These are phyloP conservation scores for Bombylius major DNA, from an alignment of 2,888 invertebrate species.

Conservation along the genomic window DNA sequence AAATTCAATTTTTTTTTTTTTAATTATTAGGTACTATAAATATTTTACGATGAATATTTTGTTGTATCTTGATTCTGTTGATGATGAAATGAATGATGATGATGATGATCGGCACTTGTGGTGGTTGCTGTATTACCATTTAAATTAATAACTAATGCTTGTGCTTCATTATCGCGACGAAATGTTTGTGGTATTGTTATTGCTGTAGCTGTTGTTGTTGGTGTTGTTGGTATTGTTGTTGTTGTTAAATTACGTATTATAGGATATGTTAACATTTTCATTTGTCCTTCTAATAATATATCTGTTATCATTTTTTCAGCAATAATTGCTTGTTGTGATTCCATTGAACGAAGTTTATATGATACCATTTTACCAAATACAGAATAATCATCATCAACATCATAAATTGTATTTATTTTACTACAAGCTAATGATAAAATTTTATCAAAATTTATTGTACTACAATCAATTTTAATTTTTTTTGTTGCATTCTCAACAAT, in stretches of 20 bases:
- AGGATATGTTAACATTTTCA: slow-evolving; percentile 27
- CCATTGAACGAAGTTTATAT: slow-evolving; percentile 32
- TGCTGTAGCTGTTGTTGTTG: not conserved
- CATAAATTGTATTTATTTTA: slow-evolving; percentile 21
- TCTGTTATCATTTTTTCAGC: slow-evolving; percentile 34
- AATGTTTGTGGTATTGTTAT: slow-evolving; percentile 2
- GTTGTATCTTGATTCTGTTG: no score
- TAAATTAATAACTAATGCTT: no score
- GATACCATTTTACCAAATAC: slow-evolving; percentile 33
- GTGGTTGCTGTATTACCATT: no score
- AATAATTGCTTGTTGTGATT: slow-evolving; percentile 28
- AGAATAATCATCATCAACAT: slow-evolving; percentile 27
- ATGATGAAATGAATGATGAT: no score
- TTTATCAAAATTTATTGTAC: slow-evolving; percentile 29
- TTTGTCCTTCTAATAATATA: slow-evolving; percentile 34
- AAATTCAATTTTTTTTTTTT: no score
- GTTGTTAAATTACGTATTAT: not conserved
- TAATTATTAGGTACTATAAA: no score
- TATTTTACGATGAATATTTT: no score
- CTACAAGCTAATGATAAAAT: slow-evolving; percentile 29
- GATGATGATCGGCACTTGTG: no score
- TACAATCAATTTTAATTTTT: slow-evolving; percentile 27
- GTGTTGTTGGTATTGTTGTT: slow-evolving; percentile 4
- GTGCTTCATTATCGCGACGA: no score
- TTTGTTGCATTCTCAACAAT: slow-evolving; percentile 18